Base-by-base conservation (phyloP, 2,888 invertebrate species). In the Adineta ricciae region DNA sequence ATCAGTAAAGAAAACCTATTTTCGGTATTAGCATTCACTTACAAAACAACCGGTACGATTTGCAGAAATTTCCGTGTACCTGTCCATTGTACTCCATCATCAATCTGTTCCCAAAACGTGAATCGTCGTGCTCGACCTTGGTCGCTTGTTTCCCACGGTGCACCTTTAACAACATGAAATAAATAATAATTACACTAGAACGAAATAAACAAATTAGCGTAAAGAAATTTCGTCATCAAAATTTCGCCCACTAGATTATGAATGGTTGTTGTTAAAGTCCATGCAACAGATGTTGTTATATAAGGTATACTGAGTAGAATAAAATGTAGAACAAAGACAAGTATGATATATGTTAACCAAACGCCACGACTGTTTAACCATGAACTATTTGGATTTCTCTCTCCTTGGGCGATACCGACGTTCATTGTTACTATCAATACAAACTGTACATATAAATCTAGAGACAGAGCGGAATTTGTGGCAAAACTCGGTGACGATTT, bases 71-170 rank as follows among this genome's bases (percentile, higher is more conserved):
- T 93, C 86, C 93, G 91, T 0, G 93, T 93, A n/a, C 92, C 91
- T 21, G 93, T 93, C 89, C 93, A 93, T 89, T 93, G 93, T 87
- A 92, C 91, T 4, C 93, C 93, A 89, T 93, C 91, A 89, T 94
- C 93, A 86, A 93, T 93, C 90, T 93, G 93, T 88, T 93, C 93
- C 93, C 93, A 94, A 87, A 93, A 93, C 0, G 93, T 93, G 87
- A 92, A 90, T 54, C 90, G 91, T 46, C 93, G 89, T n/a, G 91
- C 90, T 78, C 92, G 91, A 3, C 93, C 93, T 88, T 93, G 93
- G 88, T 93, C 93, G 46, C 92, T 92, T 56, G 93, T 92, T 87
- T 93, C 92, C 93, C 93, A 94, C 0, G 93, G 93, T 1, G 93
- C 93, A 0, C 93, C 93, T 89, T 93, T 93, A 85, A 93, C 91